Base-by-base conservation (phyloP, 2,113 vertebrate species). In the Paradisaea rubra region DNA sequence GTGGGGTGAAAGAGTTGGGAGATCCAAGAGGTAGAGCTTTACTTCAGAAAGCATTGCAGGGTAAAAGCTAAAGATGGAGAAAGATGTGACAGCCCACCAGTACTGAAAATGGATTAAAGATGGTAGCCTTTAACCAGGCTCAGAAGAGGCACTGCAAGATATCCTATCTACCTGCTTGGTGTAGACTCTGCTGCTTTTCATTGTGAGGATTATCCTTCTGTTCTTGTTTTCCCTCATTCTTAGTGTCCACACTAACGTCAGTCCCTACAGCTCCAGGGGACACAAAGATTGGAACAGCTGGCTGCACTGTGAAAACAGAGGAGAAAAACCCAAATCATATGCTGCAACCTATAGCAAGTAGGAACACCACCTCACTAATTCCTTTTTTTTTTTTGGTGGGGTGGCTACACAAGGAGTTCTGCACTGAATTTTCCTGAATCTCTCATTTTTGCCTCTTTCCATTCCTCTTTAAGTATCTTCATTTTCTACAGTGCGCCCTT, bases 161-260 rank as follows among this genome's bases (percentile, higher is more conserved):
- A 22, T 11, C n/a, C 44, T 66, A 21, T 53, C 57, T 52, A 96
- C 90, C 95, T 93, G 92, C 41, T 92, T 57, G 44, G 39, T 44
- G 49, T 2, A 77, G 85, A 68, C 52, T 91, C 63, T 95, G 91
- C 63, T 94, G 89, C 68, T 87, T 91, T 35, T 79, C 94, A 31
- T 45, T 83, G 64, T 78, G 90, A 28, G 78, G 68, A 82, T 76
- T 89, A 57, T 91, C 85, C 59, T 54, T 71, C 53, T 52, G 74
- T 15, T 95, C 89, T 80, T 54, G 56, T 35, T 59, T 68, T 64
- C 90, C 57, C 27, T 94, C 86, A 41, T 83, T 92, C 47, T 93
- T 95, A 28, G 9, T 64, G 35, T 84, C 93, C 90, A 97, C 25
- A 49, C 68, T 74, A 37, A 71, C 95, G 95, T 96, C 97, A n/a